A percentile compares a stretch with the other conserved stretches of the same genome.
These are phyloP conservation scores for Paramormyrops hopkinsi DNA, from an alignment of 2,797 vertebrate species.

Conservation along the genomic window DNA sequence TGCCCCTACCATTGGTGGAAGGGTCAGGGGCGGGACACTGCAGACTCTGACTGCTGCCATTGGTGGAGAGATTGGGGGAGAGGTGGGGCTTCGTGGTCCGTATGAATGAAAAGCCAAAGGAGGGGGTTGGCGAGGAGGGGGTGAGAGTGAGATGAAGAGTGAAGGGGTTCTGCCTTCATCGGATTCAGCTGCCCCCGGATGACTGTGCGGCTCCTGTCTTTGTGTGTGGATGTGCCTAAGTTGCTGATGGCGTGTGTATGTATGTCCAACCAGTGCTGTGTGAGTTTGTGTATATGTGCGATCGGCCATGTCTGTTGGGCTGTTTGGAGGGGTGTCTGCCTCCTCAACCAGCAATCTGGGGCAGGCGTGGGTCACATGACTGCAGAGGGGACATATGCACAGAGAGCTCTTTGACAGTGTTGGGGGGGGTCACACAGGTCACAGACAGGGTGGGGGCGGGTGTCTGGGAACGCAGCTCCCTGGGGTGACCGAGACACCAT, in stretches of 20 bases:
- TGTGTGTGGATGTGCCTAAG: not conserved
- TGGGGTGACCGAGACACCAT: not conserved
- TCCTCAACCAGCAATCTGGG: not conserved
- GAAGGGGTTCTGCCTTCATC: not conserved
- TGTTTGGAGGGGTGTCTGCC: not conserved
- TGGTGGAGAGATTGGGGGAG: not conserved
- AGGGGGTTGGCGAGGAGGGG: not conserved
- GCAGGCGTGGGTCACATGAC: not conserved
- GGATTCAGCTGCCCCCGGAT: not conserved
- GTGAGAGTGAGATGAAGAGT: not conserved
- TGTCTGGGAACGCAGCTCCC: not conserved
- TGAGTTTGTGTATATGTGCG: not conserved
- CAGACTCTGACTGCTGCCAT: not conserved
- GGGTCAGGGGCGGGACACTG: not conserved
- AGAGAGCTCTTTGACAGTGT: not conserved
- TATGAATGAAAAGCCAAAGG: conserved; percentile 39
- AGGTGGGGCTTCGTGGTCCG: conserved; percentile 10
- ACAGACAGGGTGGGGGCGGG: not conserved
- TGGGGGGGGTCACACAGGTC: not conserved
- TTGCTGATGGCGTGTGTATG: not conserved
- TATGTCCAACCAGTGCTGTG: not conserved
- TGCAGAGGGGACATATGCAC: not conserved
- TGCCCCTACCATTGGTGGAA: conserved; percentile 47
- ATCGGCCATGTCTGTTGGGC: not conserved
- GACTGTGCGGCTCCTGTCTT: not conserved